Base-by-base conservation (phyloP, 2,113 vertebrate species). In the Sarotherodon lohbergeri region DNA sequence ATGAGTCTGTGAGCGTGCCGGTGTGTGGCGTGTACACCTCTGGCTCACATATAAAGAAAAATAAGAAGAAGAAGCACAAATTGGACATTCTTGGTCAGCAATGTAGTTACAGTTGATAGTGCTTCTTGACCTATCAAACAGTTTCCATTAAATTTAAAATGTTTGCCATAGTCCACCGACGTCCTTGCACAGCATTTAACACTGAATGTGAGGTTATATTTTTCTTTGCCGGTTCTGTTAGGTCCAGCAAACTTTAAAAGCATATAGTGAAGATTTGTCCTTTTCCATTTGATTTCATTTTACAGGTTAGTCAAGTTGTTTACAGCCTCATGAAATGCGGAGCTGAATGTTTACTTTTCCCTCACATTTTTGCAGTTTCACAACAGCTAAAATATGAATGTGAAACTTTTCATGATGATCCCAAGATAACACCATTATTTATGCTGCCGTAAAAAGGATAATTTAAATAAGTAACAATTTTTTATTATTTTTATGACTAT, bases 111-210 rank as follows among this genome's bases (percentile, higher is more conserved):
- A 55, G 66, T 41, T 92, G 89, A 93, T 87, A 91, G 85, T 92
- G 94, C 83, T 93, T 90, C 84, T 89, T 93, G 92, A 90, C 88
- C 89, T 93, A 88, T 89, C 80, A n/a, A 87, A 84, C 86, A 83
- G 87, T 91, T 94, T 95, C 86, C 88, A 93, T 93, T 92, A 90
- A 78, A 80, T 91, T 89, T 85, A 84, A 90, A 76, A 89, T 81
- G 55, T 80, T 50, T 79, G 80, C 91, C 80, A 85, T 84, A 91
- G 87, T 80, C 79, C 79, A 91, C 84, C 68, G 85, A 46, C 1
- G 92, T 88, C 88, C 93, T 94, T 93, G 82, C 79, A 59, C 50
- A 27, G 56, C 24, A 68, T 61, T 92, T 86, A 89, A 86, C 82
- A 32, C 50, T 84, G 39, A 85, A 83, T 83, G 81, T 88, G 88